Evolutionary conservation across 1,140 invertebrate genomes (phyloP).

Genomic region (Bombus pascuorum): DNA sequence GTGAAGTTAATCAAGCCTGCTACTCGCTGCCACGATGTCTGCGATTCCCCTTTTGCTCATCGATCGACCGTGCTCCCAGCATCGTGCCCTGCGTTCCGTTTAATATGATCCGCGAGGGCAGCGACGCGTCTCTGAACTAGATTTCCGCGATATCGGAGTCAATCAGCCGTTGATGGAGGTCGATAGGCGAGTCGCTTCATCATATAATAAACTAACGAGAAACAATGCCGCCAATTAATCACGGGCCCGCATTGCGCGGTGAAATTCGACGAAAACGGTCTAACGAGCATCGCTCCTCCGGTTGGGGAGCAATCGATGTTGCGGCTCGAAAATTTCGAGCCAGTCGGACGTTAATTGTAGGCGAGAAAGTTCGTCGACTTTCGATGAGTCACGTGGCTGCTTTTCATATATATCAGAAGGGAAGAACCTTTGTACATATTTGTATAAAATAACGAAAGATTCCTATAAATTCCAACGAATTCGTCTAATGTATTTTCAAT

Average conservation of each 20-base stretch:
- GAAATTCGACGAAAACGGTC: slow-evolving; percentile 40
- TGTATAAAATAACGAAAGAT: background rate
- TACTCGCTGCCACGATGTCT: slow-evolving; percentile 34
- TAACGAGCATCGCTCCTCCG: slow-evolving; percentile 36
- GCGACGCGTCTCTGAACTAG: slow-evolving; percentile 27
- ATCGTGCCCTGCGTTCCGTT: slow-evolving; percentile 25
- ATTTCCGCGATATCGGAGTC: slow-evolving; percentile 40
- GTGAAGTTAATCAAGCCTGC: slow-evolving; percentile 39
- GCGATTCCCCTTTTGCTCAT: slow-evolving; percentile 23
- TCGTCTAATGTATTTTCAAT: background rate
- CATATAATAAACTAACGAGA: slow-evolving; percentile 52
- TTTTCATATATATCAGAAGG: background rate
- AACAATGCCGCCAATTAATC: slow-evolving; percentile 60
- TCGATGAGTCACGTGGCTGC: too few species aligned
- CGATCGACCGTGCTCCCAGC: slow-evolving; percentile 24
- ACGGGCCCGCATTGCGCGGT: slow-evolving; percentile 2
- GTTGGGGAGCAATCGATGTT: background rate
- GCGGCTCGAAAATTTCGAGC: background rate
- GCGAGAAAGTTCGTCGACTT: background rate
- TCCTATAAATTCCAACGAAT: background rate
- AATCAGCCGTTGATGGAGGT: slow-evolving; percentile 43
- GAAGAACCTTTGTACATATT: background rate
- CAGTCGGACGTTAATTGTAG: background rate
- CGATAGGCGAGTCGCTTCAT: slow-evolving; percentile 20
- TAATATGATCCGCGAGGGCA: slow-evolving; percentile 28